Evolutionary conservation across 2,113 vertebrate species (phyloP), one percentile per base, ranked within the genome.

Genomic region (Excalfactoria chinensis): DNA sequence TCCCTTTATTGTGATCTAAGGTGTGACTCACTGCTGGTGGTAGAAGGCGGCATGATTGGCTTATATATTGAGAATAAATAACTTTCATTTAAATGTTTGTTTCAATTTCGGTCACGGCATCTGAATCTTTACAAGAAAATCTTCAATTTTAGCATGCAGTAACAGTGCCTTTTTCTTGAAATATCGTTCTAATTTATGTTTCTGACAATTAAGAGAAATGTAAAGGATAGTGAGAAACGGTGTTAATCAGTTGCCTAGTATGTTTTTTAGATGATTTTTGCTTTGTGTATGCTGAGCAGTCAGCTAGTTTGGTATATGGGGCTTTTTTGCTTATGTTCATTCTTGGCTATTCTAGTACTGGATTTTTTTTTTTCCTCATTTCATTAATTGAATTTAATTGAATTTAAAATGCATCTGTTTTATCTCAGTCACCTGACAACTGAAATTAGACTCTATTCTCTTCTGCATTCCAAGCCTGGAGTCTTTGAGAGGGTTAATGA

Each of bases 61-160:
- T 90, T 88, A 59, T 95, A 94, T 93, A 92, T 75, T 90, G 81
- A 89, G 92, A 82, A 84, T 95, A 94, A 94, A 71, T 56, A 86
- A 40, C 62, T 88, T 76, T 84, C 25, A 53, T 81, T 59, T 80
- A 58, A 66, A 63, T 90, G 95, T 92, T 93, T 37, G 9, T 60
- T 95, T 86, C 81, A 32, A 71, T 93, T 51, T 87, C 40, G 60
- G 0, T 30, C 25, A 84, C 1, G 19, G 22, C 73, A 92, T 92
- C 56, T 63, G 70, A 90, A 66, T 60, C 73, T 94, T 93, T 94
- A 71, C 66, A 71, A 51, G 34, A 80, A 90, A 90, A 46, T 58
- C 66, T 88, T 81, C 35, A 26, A n/a, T 88, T 84, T 88, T 90
- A 74, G 71, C 26, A 10, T 35, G 40, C 48, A 81, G 23, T 28